Conservation (phyloP, 1,140 invertebrate species). For the Drosophila pallidifrons region DNA sequence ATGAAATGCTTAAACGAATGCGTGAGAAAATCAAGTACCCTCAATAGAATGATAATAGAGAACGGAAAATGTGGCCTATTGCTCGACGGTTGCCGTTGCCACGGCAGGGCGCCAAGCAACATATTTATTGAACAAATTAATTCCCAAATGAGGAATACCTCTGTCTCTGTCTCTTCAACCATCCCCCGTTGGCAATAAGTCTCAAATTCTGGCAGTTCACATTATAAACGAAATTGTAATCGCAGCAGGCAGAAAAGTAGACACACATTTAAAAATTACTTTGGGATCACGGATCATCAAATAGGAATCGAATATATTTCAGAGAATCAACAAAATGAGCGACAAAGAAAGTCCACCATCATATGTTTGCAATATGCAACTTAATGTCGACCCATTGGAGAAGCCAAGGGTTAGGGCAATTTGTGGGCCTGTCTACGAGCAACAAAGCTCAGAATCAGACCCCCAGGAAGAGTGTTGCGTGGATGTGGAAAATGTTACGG, state of each 20-base stretch:
- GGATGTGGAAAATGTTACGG: constrained; percentile 72
- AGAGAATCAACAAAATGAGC: constrained; percentile 47
- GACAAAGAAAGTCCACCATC: constrained; percentile 29
- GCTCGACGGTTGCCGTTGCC: constrained; percentile 55
- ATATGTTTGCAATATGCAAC: constrained; percentile 62
- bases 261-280: background rate
- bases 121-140: constrained; percentile 74
- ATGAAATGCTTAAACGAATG: constrained; percentile 27
- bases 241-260: constrained; percentile 23
- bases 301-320: constrained; percentile 30
- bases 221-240: background rate
- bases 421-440: constrained; percentile 30
- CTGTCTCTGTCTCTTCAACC: background rate
- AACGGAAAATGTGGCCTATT: constrained; percentile 27
- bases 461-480: constrained; percentile 43
- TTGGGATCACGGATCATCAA: constrained; percentile 29
- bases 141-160: constrained; percentile 25
- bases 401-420: constrained; percentile 29
- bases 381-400: constrained; percentile 51
- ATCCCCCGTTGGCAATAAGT: background rate
- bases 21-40: constrained; percentile 62
- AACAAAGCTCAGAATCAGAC: constrained; percentile 56
- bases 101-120: constrained; percentile 72
- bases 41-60: constrained; percentile 21
- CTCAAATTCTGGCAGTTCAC: background rate